These are phyloP conservation scores for Myotis planiceps DNA, from an alignment of 2,797 vertebrate species.

Conservation along the genomic window DNA sequence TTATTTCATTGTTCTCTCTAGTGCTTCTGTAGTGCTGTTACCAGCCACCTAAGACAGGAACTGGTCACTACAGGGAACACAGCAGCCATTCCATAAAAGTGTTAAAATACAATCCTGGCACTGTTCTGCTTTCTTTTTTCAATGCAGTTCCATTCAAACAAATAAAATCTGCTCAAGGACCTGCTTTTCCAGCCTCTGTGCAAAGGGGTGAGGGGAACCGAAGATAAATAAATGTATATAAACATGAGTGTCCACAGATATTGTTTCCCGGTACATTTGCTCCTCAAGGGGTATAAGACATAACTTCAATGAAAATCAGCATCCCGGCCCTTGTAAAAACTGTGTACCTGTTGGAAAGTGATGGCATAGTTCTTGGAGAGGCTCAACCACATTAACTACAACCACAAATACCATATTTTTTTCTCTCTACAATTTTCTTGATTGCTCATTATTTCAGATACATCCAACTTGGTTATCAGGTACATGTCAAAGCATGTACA, in stretches of 20 bases:
- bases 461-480: conserved; percentile 81
- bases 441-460: conserved; percentile 83
- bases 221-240: background rate
- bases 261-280: background rate
- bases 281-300: background rate
- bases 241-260: background rate
- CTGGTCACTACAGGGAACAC: background rate
- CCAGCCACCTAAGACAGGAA: background rate
- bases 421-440: conserved; percentile 80
- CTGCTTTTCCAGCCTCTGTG: background rate
- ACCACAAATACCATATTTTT: conserved; percentile 61
- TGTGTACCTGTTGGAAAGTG: background rate
- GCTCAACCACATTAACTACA: conserved; percentile 58
- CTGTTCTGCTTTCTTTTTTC: conserved; percentile 8
- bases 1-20: background rate
- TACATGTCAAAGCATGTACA: conserved; percentile 85
- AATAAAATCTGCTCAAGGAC: background rate
- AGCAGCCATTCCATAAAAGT: background rate
- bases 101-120: background rate
- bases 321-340: background rate
- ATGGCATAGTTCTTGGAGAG: background rate
- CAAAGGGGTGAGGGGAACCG: background rate
- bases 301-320: background rate
- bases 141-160: background rate
- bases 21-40: background rate